Base-by-base conservation (phyloP, 2,113 vertebrate genomes). In the Upupa epops region DNA sequence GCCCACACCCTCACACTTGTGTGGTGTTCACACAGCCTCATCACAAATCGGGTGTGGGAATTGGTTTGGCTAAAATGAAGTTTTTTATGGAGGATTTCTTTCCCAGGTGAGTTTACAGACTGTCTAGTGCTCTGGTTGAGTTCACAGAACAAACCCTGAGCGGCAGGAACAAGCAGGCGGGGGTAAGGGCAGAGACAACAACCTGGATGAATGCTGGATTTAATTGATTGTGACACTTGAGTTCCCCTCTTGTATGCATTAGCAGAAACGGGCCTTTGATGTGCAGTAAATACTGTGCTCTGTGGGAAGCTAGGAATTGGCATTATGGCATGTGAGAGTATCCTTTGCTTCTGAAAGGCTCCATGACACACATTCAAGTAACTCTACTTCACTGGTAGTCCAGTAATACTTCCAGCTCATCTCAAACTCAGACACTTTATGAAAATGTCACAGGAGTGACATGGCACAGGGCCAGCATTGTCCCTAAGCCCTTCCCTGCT, bases 151-250 rank as follows among this genome's bases (percentile, higher is more conserved):
- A 75, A 90, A 89, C 84, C 86, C 81, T 82, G 84, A 92, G 77
- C 11, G 1, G 74, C 74, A 87, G 77, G 45, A 94, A 36, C 40
- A 60, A 69, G 81, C 52, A 86, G 68, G 32, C 54, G 49, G 71
- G 55, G 87, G 82, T 89, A 71, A 89, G 37, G 82, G 91, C 78
- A 54, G 76, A 84, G 84, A 78, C 81, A 93, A 74, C 84, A 92
- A 89, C 25, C 74, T 54, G 68, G 51, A 89, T 94, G 74, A 94
- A 93, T 89, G 81, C 81, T 4, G 64, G 66, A 66, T 91, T 86
- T 94, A 95, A 94, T 89, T 75, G 84, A 58, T 93, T 78, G 81
- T 92, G 93, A 93, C 91, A 92, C 89, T 87, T 85, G 46, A 82
- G 63, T 82, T 92, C 91, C 83, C 87, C 40, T 78, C 90, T 81